Evolutionary conservation across 1,140 invertebrate species (phyloP).

Genomic region (Drosophila dunni): DNA sequence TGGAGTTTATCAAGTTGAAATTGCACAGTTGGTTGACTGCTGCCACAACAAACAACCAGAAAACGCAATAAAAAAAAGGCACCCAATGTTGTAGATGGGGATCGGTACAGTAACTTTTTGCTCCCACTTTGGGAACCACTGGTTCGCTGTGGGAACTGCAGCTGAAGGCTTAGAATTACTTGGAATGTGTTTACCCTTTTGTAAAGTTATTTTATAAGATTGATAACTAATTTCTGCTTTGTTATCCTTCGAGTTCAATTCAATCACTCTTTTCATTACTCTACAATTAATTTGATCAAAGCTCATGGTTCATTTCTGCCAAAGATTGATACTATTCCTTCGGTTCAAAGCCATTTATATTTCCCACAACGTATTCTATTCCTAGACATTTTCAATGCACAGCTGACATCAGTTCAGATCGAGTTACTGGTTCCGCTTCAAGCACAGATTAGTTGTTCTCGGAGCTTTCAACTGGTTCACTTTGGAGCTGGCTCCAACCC

Average conservation of each 20-base stretch:
- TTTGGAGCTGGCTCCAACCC: conserved; percentile 34
- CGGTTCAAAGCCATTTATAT: background rate
- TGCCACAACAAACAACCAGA: conserved; percentile 32
- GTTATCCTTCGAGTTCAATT: too few species aligned
- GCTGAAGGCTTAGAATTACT: background rate
- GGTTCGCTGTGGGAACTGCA: background rate
- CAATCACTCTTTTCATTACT: too few species aligned
- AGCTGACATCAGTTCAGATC: background rate
- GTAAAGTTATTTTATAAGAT: background rate
- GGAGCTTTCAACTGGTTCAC: conserved; percentile 18
- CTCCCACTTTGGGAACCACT: conserved; percentile 1
- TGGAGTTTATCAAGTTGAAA: conserved; percentile 59
- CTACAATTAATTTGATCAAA: too few species aligned
- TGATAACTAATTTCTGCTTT: background rate
- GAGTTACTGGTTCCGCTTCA: conserved; percentile 3
- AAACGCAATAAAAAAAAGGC: conserved; percentile 12
- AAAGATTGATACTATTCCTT: background rate
- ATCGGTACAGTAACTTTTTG: conserved; percentile 4
- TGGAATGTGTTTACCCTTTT: background rate
- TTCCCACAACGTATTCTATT: background rate
- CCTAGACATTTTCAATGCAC: background rate
- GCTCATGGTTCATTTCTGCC: too few species aligned
- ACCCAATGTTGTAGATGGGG: conserved; percentile 13
- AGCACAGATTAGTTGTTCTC: conserved; percentile 7
- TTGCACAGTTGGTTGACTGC: conserved; percentile 68